Evolutionary conservation across 2,797 vertebrate genomes (phyloP).

Genomic region (Moxostoma hubbsi): DNA sequence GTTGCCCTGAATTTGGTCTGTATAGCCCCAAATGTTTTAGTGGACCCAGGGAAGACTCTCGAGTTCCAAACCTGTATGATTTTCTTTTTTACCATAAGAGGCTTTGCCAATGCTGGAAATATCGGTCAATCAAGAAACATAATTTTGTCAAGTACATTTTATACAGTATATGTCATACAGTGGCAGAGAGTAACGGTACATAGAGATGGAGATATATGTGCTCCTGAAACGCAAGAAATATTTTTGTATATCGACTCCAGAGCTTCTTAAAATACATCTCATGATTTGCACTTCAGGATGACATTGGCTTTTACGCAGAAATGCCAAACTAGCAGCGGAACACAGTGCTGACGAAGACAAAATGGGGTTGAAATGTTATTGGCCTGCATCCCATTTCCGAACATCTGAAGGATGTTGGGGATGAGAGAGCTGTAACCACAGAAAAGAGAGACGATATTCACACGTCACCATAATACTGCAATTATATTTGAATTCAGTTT

Average conservation of each 20-base stretch:
- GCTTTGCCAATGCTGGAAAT: too few relatives aligned
- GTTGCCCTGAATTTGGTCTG: too few relatives aligned
- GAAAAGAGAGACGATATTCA: slow-evolving; percentile 8
- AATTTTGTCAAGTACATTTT: too few relatives aligned
- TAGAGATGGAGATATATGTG: background rate
- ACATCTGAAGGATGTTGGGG: slow-evolving; percentile 28
- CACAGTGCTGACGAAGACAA: slow-evolving; percentile 45
- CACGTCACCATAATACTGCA: slow-evolving; percentile 1
- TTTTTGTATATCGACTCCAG: background rate
- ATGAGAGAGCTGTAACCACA: slow-evolving; percentile 18
- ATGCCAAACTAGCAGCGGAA: background rate
- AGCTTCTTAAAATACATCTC: slow-evolving; percentile 8
- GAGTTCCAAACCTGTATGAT: too few relatives aligned
- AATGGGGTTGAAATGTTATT: slow-evolving; percentile 37
- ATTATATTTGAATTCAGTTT: background rate
- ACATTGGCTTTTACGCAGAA: slow-evolving; percentile 39
- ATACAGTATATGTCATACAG: background rate
- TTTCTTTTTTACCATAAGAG: too few relatives aligned
- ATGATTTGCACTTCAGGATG: slow-evolving; percentile 36
- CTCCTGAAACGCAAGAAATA: background rate
- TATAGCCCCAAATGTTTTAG: too few relatives aligned
- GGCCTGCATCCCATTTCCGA: slow-evolving; percentile 25
- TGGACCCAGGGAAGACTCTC: too few relatives aligned
- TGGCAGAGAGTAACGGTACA: background rate
- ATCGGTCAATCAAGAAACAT: too few relatives aligned